These are phyloP conservation scores for Prinia subflava DNA, from an alignment of 2,113 vertebrate species.

Conservation along the genomic window DNA sequence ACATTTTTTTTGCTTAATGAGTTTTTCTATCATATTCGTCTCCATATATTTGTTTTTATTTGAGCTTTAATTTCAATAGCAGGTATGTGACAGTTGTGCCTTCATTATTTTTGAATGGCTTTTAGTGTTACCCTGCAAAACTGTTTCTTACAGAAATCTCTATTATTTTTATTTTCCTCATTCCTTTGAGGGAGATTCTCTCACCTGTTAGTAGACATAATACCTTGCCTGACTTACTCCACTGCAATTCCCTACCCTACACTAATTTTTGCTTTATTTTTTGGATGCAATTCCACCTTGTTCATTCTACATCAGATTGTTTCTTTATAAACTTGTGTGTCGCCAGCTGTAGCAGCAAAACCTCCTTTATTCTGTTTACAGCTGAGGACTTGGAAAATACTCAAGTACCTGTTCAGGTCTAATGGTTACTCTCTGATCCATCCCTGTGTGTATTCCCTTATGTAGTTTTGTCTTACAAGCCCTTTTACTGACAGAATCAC, in stretches of 20 bases:
- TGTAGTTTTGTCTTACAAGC: conserved; percentile 8
- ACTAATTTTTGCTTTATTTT: background rate
- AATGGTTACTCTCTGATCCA: background rate
- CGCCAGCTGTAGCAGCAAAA: background rate
- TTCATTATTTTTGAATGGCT: background rate
- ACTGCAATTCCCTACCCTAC: background rate
- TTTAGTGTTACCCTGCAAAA: background rate
- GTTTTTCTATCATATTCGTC: background rate
- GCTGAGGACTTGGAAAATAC: background rate
- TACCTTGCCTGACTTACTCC: background rate
- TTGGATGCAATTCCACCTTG: background rate
- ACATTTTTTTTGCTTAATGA: background rate
- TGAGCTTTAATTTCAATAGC: background rate
- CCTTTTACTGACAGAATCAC: background rate
- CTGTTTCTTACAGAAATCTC: background rate
- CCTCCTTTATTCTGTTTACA: background rate
- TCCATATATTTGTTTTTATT: background rate
- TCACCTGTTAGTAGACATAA: background rate
- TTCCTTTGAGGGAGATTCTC: background rate
- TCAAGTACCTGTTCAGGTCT: background rate
- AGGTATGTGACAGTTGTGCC: background rate
- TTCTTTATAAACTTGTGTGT: background rate
- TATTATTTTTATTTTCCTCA: background rate
- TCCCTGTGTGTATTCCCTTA: background rate
- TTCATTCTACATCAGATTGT: background rate